Evolutionary conservation across 1,140 invertebrate species (phyloP), one percentile per base, ranked within the genome.

Genomic region (Drosophila ironensis): DNA sequence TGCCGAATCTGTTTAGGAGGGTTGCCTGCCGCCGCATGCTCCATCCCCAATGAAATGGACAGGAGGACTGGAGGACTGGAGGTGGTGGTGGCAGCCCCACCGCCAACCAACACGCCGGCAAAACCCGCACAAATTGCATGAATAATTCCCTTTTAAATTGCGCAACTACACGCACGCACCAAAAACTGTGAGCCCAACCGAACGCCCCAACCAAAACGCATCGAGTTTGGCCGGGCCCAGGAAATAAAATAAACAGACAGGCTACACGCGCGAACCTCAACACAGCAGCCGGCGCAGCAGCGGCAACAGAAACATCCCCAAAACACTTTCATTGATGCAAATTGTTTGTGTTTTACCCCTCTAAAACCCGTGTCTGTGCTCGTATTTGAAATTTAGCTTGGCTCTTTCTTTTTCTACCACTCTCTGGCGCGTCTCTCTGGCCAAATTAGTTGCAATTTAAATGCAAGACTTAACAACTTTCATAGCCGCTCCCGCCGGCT

Each of bases 111-210:
- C 50, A 42, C 38, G 12, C 33, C 14, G 14, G 14, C 17, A 11
- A 20, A n/a, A 27, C 8, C 46, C 40, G 57, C 51, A 63, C 74
- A 88, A 88, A 88, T 87, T 87, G 84, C 77, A 87, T 88, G 84
- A 88, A 88, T 88, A 87, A 88, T 88, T 88, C 84, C 45, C 84
- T 88, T 88, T 88, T 63, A 82, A 88, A 82, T 87, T 87, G 70
- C 72, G 70, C 66, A 75, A 76, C 72, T 69, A 66, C 68, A 57
- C 73, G 51, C 46, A 67, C 42, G 48, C n/a, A n/a, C n/a, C n/a
- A n/a, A n/a, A 47, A 19, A 70, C 46, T 11, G 25, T 27, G 35
- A 41, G 4, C 33, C 24, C 37, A 69, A 28, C 11, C 17, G 12
- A n/a, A n/a, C 30, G 6, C 22, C 19, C 28, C 19, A 40, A 25